phyloP scores from a whole-genome alignment of 2,888 invertebrate genomes.

The Leptura quadrifasciata region DNA sequence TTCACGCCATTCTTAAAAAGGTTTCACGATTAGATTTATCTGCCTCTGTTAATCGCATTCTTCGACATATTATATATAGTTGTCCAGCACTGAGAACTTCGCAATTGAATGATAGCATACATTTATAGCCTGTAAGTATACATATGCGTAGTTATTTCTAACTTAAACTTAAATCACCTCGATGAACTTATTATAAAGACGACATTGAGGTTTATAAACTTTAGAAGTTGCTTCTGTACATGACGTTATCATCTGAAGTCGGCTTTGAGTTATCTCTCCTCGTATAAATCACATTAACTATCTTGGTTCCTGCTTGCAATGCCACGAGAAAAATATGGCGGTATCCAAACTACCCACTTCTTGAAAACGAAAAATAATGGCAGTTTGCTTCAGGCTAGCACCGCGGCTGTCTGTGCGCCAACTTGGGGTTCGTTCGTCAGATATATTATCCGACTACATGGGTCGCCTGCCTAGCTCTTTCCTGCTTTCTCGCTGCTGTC shows the following conservation, averaged over 20 bases:
- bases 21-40: no score
- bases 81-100: no score
- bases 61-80: no score
- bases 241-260: constrained; percentile 71
- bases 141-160: no score
- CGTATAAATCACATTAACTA: constrained; percentile 73
- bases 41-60: no score
- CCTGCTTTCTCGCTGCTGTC: constrained; percentile 68
- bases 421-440: constrained; percentile 62
- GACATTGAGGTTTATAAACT: constrained; percentile 69
- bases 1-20: no score
- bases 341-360: constrained; percentile 67
- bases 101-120: no score
- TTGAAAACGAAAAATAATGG: constrained; percentile 70
- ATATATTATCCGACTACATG: constrained; percentile 68
- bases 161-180: no score
- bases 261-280: constrained; percentile 66
- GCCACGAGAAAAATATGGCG: constrained; percentile 69
- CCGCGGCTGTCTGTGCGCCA: constrained; percentile 61
- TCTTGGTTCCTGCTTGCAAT: constrained; percentile 65
- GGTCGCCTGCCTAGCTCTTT: constrained; percentile 72
- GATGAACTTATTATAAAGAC: constrained; percentile 64
- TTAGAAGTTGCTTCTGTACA: constrained; percentile 69
- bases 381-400: constrained; percentile 64
- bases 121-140: no score